phyloP scores from a whole-genome alignment of 2,888 invertebrate species.

The Galerucella calmariensis region DNA sequence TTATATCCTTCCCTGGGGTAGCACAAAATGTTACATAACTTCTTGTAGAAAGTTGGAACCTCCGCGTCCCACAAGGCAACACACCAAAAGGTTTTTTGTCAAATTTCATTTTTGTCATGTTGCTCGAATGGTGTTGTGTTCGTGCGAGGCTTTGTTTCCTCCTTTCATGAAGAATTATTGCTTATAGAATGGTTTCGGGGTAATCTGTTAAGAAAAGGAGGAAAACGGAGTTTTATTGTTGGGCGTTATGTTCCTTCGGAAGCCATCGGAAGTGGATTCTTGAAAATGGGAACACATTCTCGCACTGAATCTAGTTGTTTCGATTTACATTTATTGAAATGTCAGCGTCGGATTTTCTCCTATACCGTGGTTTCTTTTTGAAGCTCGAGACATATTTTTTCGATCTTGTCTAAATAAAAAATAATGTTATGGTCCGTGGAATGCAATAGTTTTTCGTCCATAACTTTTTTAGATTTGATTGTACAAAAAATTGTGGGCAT shows the following conservation, averaged over 20 bases:
- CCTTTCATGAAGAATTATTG: slow-evolving; percentile 32
- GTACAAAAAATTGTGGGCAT: no score
- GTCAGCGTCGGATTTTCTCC: not conserved
- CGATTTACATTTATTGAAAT: slow-evolving; percentile 8
- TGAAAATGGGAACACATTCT: slow-evolving; percentile 5
- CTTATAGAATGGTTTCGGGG: slow-evolving; percentile 31
- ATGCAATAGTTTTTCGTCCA: no score
- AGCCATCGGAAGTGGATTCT: slow-evolving; percentile 13
- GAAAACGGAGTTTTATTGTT: slow-evolving; percentile 12
- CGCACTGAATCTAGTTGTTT: not conserved
- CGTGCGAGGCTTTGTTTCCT: slow-evolving; percentile 31
- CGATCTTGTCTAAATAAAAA: no score
- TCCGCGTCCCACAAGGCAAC: slow-evolving; percentile 44
- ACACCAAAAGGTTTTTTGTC: slow-evolving; percentile 52
- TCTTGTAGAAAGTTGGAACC: slow-evolving; percentile 65
- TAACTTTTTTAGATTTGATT: no score
- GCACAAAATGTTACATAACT: slow-evolving; percentile 67
- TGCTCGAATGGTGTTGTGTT: slow-evolving; percentile 20
- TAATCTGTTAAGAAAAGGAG: slow-evolving; percentile 26
- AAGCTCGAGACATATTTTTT: no score
- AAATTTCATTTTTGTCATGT: slow-evolving; percentile 57
- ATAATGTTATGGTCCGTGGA: no score
- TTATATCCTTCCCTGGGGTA: slow-evolving; percentile 65
- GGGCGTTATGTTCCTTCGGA: slow-evolving; percentile 4
- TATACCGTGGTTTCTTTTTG: not conserved